Evolutionary conservation across 2,888 invertebrate genomes (phyloP).

Genomic region (Cryptus viduatorius): DNA sequence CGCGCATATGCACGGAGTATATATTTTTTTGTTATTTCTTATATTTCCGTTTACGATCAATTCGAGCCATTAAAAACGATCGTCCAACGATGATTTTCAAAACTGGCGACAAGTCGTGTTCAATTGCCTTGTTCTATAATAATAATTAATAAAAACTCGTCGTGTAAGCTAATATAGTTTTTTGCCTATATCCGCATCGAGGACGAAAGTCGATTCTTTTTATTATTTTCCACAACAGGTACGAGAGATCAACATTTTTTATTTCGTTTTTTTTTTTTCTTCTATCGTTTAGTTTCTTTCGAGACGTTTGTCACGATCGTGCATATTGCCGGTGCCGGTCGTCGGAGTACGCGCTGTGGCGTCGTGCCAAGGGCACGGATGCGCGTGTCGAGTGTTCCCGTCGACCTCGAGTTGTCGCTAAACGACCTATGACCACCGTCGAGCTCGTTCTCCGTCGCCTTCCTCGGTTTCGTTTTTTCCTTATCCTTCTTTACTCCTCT

Average conservation of each 20-base stretch:
- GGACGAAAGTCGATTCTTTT: constrained; percentile 4
- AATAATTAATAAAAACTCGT: constrained; percentile 16
- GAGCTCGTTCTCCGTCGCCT: constrained; percentile 21
- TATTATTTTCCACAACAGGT: constrained; percentile 9
- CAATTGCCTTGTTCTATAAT: constrained; percentile 20
- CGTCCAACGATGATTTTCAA: constrained; percentile 24
- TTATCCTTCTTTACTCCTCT: constrained; percentile 33
- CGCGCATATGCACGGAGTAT: background rate
- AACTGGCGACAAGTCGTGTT: background rate
- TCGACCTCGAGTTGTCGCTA: constrained; percentile 59
- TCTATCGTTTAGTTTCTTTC: constrained; percentile 12
- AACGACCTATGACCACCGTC: constrained; percentile 61
- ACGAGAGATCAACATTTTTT: constrained; percentile 17
- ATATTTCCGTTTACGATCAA: background rate
- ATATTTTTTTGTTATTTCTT: too few relatives aligned
- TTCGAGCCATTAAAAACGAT: constrained; percentile 1
- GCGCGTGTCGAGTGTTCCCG: constrained; percentile 59
- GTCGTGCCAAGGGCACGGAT: constrained; percentile 66
- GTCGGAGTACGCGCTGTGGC: constrained; percentile 40
- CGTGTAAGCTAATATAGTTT: background rate
- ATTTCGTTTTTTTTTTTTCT: background rate
- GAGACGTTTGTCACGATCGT: constrained; percentile 18
- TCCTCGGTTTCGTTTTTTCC: constrained; percentile 30
- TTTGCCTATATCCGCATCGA: constrained; percentile 6
- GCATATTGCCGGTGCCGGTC: constrained; percentile 6